Evolutionary conservation across 2,888 invertebrate genomes (phyloP).

Genomic region (Pristionchus entomophagus): DNA sequence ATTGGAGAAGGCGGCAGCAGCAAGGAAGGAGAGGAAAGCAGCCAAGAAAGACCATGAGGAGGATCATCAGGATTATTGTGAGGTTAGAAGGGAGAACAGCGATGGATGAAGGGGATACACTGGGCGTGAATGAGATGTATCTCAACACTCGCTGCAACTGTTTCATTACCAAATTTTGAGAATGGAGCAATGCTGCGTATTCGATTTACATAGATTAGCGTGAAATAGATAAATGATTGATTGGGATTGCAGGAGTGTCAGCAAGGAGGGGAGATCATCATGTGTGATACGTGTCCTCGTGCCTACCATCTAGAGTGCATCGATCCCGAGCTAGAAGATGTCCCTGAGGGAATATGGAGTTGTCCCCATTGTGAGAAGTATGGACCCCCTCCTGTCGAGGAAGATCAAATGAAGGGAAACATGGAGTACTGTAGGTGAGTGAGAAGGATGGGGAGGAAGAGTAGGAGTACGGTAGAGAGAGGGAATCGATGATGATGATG

Average conservation of each 20-base stretch:
- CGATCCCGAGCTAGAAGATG: conserved; percentile 97
- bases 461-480: no score
- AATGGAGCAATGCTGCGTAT: no score
- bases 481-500: no score
- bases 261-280: conserved; percentile 98
- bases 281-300: conserved; percentile 98
- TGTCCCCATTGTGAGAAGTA: conserved; percentile 88
- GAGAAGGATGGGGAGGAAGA: no score
- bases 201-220: no score
- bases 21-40: conserved; percentile 77
- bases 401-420: conserved; percentile 60
- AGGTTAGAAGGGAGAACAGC: conserved; percentile 91
- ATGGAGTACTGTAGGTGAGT: conserved; percentile 85
- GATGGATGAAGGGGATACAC: conserved; percentile 91
- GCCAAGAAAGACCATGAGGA: conserved; percentile 77
- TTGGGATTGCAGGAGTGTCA: conserved; percentile 87
- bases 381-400: conserved; percentile 56
- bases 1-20: conserved; percentile 72
- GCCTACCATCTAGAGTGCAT: conserved; percentile 95
- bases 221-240: no score
- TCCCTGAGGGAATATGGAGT: conserved; percentile 96
- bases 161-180: no score
- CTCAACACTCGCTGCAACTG: no score
- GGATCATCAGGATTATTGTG: conserved; percentile 97
- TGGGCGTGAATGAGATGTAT: no score